Conservation (phyloP, 1,140 invertebrate genomes). For the Magallana ariakensis region DNA sequence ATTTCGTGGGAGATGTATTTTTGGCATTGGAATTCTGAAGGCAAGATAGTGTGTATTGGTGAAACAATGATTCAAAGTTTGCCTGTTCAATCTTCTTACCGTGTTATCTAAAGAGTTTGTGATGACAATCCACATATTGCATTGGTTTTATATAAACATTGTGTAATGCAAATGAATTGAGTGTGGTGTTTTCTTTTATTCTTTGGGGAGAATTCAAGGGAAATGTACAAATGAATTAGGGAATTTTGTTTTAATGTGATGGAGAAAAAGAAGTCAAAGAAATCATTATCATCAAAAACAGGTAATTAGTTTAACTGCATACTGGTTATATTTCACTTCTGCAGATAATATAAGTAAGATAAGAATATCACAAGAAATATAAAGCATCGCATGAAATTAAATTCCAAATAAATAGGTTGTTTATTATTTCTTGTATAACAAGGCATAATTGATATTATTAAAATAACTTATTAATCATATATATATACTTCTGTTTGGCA, state of each 20-base stretch:
- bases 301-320: background rate
- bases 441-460: too few relatives aligned
- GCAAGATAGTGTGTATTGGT: background rate
- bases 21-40: conserved; percentile 5
- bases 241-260: background rate
- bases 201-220: background rate
- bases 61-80: background rate
- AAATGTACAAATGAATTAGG: background rate
- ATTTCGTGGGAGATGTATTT: conserved; percentile 10
- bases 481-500: too few relatives aligned
- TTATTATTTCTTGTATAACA: too few relatives aligned
- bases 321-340: too few relatives aligned
- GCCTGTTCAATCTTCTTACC: background rate
- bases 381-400: too few relatives aligned
- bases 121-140: conserved; percentile 36
- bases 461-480: too few relatives aligned
- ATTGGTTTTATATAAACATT: conserved; percentile 21
- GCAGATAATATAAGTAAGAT: too few relatives aligned
- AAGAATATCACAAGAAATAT: too few relatives aligned
- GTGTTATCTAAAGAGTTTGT: conserved; percentile 13
- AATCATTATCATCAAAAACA: conserved; percentile 14
- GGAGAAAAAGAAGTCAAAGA: conserved; percentile 31
- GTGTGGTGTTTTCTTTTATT: background rate
- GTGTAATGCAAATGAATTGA: background rate
- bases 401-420: too few relatives aligned